These are phyloP conservation scores for Patiria pectinifera DNA, from an alignment of 53 echinoderm and acorn worm genomes.

Conservation along the genomic window DNA sequence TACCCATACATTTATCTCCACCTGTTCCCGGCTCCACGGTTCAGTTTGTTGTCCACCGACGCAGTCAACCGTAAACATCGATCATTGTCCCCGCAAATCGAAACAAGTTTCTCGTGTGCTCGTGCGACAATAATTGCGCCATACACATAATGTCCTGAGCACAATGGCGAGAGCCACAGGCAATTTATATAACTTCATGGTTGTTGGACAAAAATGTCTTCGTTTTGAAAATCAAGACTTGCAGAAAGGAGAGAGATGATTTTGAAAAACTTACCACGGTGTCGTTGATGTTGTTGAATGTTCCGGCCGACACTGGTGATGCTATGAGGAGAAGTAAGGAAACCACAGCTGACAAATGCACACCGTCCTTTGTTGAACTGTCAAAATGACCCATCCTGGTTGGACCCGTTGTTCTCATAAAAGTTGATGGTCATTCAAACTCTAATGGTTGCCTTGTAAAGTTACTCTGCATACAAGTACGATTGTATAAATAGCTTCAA, in stretches of 20 bases:
- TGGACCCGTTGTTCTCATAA: neutral
- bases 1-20: too few species aligned
- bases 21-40: neutral
- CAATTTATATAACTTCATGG: neutral
- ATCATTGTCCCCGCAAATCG: neutral
- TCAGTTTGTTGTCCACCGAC: neutral
- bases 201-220: neutral
- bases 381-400: conserved; percentile 5
- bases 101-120: conserved; percentile 1
- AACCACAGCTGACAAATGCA: neutral
- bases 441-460: neutral
- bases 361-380: conserved; percentile 5
- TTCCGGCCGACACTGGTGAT: neutral
- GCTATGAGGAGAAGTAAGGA: neutral
- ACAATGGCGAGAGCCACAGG: neutral
- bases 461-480: neutral
- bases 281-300: neutral
- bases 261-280: neutral
- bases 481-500: too few species aligned
- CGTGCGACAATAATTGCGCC: neutral
- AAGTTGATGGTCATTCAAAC: neutral
- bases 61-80: neutral
- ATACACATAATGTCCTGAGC: neutral
- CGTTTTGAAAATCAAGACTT: neutral
- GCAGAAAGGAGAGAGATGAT: neutral